Evolutionary conservation across 2,113 vertebrate genomes (phyloP).

Genomic region (Neogobius melanostomus): DNA sequence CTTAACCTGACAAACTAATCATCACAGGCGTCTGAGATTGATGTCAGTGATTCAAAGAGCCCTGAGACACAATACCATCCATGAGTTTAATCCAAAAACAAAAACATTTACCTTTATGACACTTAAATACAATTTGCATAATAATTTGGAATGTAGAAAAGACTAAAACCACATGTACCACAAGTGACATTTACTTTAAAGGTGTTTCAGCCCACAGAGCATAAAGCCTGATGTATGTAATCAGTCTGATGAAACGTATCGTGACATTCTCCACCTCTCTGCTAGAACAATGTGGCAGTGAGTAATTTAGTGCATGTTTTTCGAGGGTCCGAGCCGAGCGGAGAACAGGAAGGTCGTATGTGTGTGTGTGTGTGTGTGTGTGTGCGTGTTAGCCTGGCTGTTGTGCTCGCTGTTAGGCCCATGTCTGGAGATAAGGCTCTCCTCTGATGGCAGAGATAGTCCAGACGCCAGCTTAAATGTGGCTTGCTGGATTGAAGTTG

Average conservation of each 20-base stretch:
- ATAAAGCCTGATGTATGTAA: neutral
- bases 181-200: neutral
- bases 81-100: no score
- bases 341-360: slow-evolving; percentile 19
- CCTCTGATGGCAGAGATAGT: slow-evolving; percentile 75
- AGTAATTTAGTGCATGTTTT: neutral
- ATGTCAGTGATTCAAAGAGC: no score
- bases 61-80: no score
- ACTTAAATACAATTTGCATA: no score
- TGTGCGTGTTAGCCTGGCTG: slow-evolving; percentile 40
- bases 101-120: no score
- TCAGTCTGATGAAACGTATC: neutral
- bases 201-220: neutral
- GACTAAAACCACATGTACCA: no score
- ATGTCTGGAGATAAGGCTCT: slow-evolving; percentile 68
- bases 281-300: neutral
- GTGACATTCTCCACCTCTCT: neutral
- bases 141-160: no score
- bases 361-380: slow-evolving; percentile 17
- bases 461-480: slow-evolving; percentile 75
- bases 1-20: no score
- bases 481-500: slow-evolving; percentile 69
- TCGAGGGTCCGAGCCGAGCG: slow-evolving; percentile 30
- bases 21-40: no score
- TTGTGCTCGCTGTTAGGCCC: slow-evolving; percentile 53